These are phyloP conservation scores for Lagopus muta DNA, from an alignment of 2,113 vertebrate genomes.

Conservation along the genomic window DNA sequence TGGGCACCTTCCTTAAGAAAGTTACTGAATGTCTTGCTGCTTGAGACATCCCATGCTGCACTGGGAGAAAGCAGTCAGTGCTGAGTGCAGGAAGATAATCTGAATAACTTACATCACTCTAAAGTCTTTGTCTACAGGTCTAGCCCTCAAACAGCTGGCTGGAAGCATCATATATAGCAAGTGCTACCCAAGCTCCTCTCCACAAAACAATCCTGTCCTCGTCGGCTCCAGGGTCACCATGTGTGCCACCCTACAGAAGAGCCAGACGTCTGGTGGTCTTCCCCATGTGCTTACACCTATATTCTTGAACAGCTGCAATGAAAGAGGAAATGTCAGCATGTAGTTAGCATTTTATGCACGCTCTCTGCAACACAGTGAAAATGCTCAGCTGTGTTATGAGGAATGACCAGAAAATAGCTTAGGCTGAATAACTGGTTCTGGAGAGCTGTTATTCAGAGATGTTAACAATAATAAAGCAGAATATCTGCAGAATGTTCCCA, in stretches of 20 bases:
- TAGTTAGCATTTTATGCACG: neutral
- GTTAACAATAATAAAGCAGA: neutral
- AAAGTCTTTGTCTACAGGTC: neutral
- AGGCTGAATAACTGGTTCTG: neutral
- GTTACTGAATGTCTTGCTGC: neutral
- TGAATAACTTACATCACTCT: neutral
- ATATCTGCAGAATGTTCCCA: neutral
- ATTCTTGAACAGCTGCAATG: neutral
- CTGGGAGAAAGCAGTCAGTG: neutral
- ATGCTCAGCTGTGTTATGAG: neutral
- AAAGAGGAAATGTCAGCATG: neutral
- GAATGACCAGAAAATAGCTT: neutral
- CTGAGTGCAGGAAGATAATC: neutral
- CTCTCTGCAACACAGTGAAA: neutral
- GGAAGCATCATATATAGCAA: neutral
- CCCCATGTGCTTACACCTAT: neutral
- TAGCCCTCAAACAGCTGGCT: neutral
- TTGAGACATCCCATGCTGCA: neutral
- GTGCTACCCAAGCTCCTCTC: neutral
- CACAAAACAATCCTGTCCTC: neutral
- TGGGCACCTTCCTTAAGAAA: neutral
- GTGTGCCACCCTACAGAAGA: neutral
- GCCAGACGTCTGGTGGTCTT: neutral
- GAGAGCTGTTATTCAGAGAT: neutral
- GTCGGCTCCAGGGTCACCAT: accelerated